phyloP scores from a whole-genome alignment of 2,888 invertebrate genomes.

The Nomada fabriciana region DNA sequence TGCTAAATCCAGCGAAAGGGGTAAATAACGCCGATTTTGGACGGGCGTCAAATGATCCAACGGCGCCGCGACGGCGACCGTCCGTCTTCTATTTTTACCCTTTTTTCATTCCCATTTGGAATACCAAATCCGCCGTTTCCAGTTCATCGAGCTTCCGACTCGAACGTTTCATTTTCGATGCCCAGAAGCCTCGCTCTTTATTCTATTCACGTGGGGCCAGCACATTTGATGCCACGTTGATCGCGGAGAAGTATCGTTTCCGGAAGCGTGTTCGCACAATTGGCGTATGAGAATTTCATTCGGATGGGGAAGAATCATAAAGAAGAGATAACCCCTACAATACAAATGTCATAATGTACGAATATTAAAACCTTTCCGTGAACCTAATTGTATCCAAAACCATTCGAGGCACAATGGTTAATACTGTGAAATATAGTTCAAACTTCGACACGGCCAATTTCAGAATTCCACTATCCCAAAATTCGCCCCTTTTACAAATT shows the following conservation, averaged over 20 bases:
- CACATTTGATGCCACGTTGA: conserved; percentile 16
- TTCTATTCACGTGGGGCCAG: neutral
- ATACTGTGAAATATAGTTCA: too few relatives aligned
- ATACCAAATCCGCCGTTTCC: conserved; percentile 22
- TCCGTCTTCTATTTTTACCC: neutral
- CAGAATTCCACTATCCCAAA: neutral
- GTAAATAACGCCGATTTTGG: conserved; percentile 70
- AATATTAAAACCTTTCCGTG: too few relatives aligned
- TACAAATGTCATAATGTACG: too few relatives aligned
- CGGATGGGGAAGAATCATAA: too few relatives aligned
- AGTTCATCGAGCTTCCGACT: conserved; percentile 12
- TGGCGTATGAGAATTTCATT: neutral
- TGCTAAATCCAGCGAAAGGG: conserved; percentile 49
- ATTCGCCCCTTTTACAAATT: neutral
- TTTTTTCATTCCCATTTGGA: neutral
- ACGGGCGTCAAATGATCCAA: conserved; percentile 75
- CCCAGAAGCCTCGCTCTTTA: neutral
- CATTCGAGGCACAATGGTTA: too few relatives aligned
- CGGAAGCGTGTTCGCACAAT: neutral
- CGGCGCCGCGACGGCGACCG: conserved; percentile 69
- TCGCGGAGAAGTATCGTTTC: neutral
- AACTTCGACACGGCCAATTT: too few relatives aligned
- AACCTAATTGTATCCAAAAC: too few relatives aligned
- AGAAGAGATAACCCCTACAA: too few relatives aligned
- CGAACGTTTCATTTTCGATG: neutral